Evolutionary conservation across 1,140 invertebrate genomes (phyloP), one percentile per base, ranked within the genome.

Genomic region (Archegozetes longisetosus): DNA sequence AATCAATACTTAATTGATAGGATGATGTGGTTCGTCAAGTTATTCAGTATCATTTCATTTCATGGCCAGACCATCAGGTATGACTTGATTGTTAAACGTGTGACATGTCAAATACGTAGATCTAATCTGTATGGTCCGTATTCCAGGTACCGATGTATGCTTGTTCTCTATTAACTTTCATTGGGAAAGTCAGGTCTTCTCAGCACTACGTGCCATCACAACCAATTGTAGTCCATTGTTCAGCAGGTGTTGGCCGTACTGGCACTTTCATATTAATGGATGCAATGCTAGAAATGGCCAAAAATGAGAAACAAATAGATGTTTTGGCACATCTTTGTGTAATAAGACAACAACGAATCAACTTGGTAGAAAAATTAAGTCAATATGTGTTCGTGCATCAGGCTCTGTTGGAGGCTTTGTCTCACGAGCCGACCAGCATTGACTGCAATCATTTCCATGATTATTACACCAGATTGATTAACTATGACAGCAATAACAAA

Each of bases 291-390:
- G 67, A 72, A 48, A 68, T 70, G 66, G 67, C 68, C 51, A 28
- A 53, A 9, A 66, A 66, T 27, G 65, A 69, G 6, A 62, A 63
- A 22, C 62, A 67, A 48, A 69, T 72, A 23, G 72, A 76, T 54
- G 64, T 76, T 6, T 73, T 68, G 49, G 62, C 63, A 13, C 73
- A 71, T 40, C 69, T 76, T 2, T 57, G 65, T n/a, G 65, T 66
- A n/a, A 67, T 76, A 52, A 61, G 75, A 49, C 59, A 60, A 29
- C 69, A 75, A 61, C 50, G 74, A 26, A 71, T 71, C 55, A 61
- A 72, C 40, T 70, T 77, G 66, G 71, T 75, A 14, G 84, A 85
- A 71, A 74, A 75, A 58, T 72, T 78, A 70, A 77, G 78, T 55
- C 77, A 78, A 66, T 79, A 77, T 65, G 68, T 74, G 14, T 78